phyloP scores from a whole-genome alignment of 2,113 vertebrate species.

The Prionailurus bengalensis region DNA sequence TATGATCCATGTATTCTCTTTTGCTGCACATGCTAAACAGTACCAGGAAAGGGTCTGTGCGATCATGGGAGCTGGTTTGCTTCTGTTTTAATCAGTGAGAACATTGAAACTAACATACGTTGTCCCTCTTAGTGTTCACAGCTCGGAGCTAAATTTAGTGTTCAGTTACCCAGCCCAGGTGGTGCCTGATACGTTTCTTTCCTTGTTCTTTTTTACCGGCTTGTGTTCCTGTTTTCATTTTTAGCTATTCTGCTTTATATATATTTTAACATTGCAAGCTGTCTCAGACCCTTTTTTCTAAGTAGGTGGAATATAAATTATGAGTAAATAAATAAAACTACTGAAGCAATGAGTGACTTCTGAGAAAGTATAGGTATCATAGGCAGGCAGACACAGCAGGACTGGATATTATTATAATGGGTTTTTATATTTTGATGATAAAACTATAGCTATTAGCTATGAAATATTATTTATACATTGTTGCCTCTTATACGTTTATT shows the following conservation, averaged over 20 bases:
- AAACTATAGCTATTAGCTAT: slow-evolving; percentile 48
- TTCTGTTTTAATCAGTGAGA: slow-evolving; percentile 7
- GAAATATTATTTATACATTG: slow-evolving; percentile 55
- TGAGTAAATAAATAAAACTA: slow-evolving; percentile 76
- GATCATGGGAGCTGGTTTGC: not conserved
- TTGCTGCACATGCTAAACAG: not conserved
- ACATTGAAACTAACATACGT: not conserved
- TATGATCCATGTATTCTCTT: not conserved
- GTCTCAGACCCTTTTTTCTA: slow-evolving; percentile 57
- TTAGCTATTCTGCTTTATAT: slow-evolving; percentile 59
- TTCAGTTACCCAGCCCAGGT: not conserved
- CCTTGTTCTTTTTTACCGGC: slow-evolving; percentile 46
- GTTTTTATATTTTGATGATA: slow-evolving; percentile 62
- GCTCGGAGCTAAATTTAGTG: not conserved
- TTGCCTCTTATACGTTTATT: slow-evolving; percentile 41
- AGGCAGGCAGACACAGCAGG: slow-evolving; percentile 59
- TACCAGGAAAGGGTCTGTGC: not conserved
- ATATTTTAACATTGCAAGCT: slow-evolving; percentile 74
- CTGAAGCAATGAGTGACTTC: slow-evolving; percentile 72
- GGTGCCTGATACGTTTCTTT: not conserved
- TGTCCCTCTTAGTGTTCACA: not conserved
- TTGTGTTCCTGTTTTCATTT: slow-evolving; percentile 58
- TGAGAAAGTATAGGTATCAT: slow-evolving; percentile 22
- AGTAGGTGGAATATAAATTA: slow-evolving; percentile 72
- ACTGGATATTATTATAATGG: slow-evolving; percentile 48